These are phyloP conservation scores for Miichthys miiuy DNA, from an alignment of 2,797 vertebrate species.

Conservation along the genomic window DNA sequence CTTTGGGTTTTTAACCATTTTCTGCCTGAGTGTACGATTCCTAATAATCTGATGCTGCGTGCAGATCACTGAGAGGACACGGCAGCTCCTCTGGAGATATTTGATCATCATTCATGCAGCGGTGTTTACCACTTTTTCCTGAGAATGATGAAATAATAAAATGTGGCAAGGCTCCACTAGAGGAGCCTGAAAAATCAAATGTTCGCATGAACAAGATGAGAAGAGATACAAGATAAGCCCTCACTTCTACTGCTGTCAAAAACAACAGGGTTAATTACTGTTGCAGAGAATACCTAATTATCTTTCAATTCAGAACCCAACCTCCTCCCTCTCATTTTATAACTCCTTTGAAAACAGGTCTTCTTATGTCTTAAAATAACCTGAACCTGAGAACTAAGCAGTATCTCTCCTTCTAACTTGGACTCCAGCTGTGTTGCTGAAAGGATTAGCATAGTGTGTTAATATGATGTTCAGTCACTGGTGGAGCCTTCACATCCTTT, in stretches of 20 bases:
- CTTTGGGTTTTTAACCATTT: slow-evolving; percentile 17
- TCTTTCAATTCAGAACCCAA: slow-evolving; percentile 53
- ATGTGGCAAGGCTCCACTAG: slow-evolving; percentile 31
- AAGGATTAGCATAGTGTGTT: slow-evolving; percentile 62
- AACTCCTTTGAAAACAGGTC: slow-evolving; percentile 67
- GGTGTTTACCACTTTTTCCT: slow-evolving; percentile 46
- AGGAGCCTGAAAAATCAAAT: slow-evolving; percentile 34
- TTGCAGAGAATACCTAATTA: slow-evolving; percentile 69
- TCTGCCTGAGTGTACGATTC: not conserved
- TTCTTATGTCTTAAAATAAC: slow-evolving; percentile 74
- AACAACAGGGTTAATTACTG: slow-evolving; percentile 63
- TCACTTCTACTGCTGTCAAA: slow-evolving; percentile 45
- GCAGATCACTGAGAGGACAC: slow-evolving; percentile 30
- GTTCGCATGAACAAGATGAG: slow-evolving; percentile 30
- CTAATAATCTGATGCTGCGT: slow-evolving; percentile 26
- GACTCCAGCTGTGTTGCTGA: slow-evolving; percentile 67
- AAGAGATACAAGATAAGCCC: slow-evolving; percentile 42
- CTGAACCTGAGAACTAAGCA: slow-evolving; percentile 58
- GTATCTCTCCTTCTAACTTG: slow-evolving; percentile 43
- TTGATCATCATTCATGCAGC: slow-evolving; percentile 56
- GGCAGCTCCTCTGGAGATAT: slow-evolving; percentile 36
- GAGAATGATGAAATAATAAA: slow-evolving; percentile 46
- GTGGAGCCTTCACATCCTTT: slow-evolving; percentile 31
- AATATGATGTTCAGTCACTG: slow-evolving; percentile 54
- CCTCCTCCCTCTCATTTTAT: slow-evolving; percentile 51